phyloP scores from a whole-genome alignment of 1,140 invertebrate genomes.

The Hycleus phaleratus region DNA sequence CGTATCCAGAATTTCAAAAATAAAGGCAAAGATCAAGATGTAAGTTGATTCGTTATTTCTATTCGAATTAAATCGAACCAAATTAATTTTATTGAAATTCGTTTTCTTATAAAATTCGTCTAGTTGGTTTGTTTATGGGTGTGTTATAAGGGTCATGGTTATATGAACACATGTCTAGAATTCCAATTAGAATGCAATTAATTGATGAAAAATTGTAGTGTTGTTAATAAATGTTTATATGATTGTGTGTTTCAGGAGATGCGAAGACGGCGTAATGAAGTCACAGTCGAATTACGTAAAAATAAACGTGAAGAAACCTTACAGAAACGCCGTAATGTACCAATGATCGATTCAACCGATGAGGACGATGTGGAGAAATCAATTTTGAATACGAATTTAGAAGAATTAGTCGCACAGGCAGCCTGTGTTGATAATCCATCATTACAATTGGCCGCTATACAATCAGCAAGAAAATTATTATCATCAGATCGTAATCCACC shows the following conservation, averaged over 20 bases:
- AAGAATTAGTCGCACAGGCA: slow-evolving; percentile 66
- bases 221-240: background rate
- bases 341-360: slow-evolving; percentile 71
- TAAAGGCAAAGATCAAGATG: slow-evolving; percentile 94
- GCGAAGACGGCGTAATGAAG: slow-evolving; percentile 89
- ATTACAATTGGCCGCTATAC: slow-evolving; percentile 72
- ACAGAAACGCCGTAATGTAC: slow-evolving; percentile 91
- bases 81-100: background rate
- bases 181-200: background rate
- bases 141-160: too few relatives aligned
- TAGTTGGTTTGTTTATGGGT: background rate
- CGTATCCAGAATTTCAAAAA: slow-evolving; percentile 92
- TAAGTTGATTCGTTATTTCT: slow-evolving; percentile 49
- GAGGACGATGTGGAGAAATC: slow-evolving; percentile 67
- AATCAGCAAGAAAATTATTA: slow-evolving; percentile 85
- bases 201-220: background rate
- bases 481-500: slow-evolving; percentile 97
- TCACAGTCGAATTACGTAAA: slow-evolving; percentile 91
- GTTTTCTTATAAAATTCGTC: background rate
- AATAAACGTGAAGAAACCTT: slow-evolving; percentile 95
- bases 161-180: background rate
- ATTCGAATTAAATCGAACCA: background rate
- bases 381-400: slow-evolving; percentile 56
- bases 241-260: slow-evolving; percentile 65
- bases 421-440: slow-evolving; percentile 58